Base-by-base conservation (phyloP, 37 sponge, comb jelly and placozoan species). In the Oscarella lobularis region DNA sequence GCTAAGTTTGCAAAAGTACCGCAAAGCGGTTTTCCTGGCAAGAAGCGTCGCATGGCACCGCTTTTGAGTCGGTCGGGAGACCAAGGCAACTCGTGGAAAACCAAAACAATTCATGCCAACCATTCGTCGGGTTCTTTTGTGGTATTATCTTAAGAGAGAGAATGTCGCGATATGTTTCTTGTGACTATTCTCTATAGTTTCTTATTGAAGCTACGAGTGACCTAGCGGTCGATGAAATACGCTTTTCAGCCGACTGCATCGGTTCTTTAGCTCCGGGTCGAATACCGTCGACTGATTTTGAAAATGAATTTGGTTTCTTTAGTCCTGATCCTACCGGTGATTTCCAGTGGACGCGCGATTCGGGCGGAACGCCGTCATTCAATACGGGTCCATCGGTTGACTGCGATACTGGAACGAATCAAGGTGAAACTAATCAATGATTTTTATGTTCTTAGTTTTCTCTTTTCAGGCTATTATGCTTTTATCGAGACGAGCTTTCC, bases 31-130 rank as follows among this genome's bases (percentile, higher is more conserved):
- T n/a, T n/a, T n/a, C n/a, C n/a, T 79, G 76, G 60, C 14, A 9
- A 48, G 60, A 48, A 48, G 60, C 9, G 9, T 9, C 20, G 14
- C 14, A 27, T 20, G 60, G 20, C 60, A 48, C 60, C 60, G 9
- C 14, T 27, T 48, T 48, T 9, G 37, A 77, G 33, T 36, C 3
- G 34, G 38, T 0, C 37, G 2, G 79, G 79, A 0, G 79, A 76
- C 69, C 77, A 76, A 5, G 77, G 77, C 3, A 67, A 9, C 3
- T 37, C 37, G 4, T 76, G 77, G 77, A 68, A 41, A 30, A n/a
- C 31, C n/a, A n/a, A n/a, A n/a, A n/a, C n/a, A n/a, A n/a, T n/a
- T n/a, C n/a, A n/a, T n/a, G n/a, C n/a, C n/a, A n/a, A n/a, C n/a
- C n/a, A n/a, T n/a, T n/a, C n/a, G n/a, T n/a, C n/a, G n/a, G n/a